These are phyloP conservation scores for Euglossa dilemma DNA, from an alignment of 1,140 invertebrate genomes.

Conservation along the genomic window DNA sequence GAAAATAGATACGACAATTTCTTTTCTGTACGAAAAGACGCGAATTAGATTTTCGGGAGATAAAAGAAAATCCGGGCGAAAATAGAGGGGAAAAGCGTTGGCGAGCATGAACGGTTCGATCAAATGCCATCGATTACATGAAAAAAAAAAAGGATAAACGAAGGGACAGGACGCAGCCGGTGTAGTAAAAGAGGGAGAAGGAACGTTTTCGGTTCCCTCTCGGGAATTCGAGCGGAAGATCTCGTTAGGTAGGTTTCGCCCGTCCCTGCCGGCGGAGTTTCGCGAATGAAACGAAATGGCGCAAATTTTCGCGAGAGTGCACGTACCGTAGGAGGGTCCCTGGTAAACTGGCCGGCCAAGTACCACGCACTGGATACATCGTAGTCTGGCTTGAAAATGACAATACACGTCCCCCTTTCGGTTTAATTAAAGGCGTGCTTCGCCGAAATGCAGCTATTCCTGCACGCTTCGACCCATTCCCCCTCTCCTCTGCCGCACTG, in stretches of 20 bases:
- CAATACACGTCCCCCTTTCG: conserved; percentile 71
- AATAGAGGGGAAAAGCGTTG: not conserved
- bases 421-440: conserved; percentile 72
- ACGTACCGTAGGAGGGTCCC: conserved; percentile 9
- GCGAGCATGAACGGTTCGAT: not conserved
- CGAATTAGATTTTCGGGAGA: not conserved
- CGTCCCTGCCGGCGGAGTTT: conserved; percentile 26
- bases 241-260: conserved; percentile 60
- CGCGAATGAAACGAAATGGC: conserved; percentile 68
- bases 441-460: conserved; percentile 60
- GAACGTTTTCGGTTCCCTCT: conserved; percentile 22
- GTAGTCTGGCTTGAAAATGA: conserved; percentile 62
- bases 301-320: conserved; percentile 63
- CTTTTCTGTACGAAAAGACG: no score
- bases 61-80: not conserved
- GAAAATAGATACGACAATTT: no score
- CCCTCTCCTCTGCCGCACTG: not conserved
- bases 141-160: not conserved
- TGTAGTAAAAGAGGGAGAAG: not conserved
- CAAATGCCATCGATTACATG: not conserved
- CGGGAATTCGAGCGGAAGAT: conserved; percentile 61
- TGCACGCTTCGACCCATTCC: conserved; percentile 10
- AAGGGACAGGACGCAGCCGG: not conserved
- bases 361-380: conserved; percentile 47
- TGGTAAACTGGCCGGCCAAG: conserved; percentile 51